Evolutionary conservation across 92 coral and sea anemone species (phyloP).

Genomic region (Palythoa grandiflora): DNA sequence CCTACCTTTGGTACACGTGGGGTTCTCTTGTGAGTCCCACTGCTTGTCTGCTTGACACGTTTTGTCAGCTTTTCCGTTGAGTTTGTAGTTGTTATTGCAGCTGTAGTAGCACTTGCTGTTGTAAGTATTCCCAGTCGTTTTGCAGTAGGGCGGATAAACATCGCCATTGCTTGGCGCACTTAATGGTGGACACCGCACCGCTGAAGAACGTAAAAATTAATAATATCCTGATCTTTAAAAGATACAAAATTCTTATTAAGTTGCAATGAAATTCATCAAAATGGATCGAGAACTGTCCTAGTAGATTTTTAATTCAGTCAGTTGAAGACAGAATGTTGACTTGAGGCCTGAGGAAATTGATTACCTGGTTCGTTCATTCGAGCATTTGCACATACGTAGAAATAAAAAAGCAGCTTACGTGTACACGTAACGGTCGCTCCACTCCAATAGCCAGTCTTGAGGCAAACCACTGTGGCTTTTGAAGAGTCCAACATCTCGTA

Average conservation of each 20-base stretch:
- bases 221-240: too few species aligned
- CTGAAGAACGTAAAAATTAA: conserved; percentile 36
- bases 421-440: conserved; percentile 55
- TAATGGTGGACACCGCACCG: conserved; percentile 76
- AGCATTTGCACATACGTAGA: neutral
- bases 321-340: too few species aligned
- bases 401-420: conserved; percentile 62
- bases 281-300: too few species aligned
- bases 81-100: conserved; percentile 71
- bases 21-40: conserved; percentile 68
- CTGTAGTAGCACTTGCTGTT: conserved; percentile 64
- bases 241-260: too few species aligned
- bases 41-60: conserved; percentile 76
- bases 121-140: conserved; percentile 66
- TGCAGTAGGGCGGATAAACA: conserved; percentile 72
- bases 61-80: conserved; percentile 62
- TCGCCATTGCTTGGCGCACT: conserved; percentile 70
- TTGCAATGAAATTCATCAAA: too few species aligned
- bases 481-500: conserved; percentile 67
- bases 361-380: too few species aligned
- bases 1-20: conserved; percentile 68
- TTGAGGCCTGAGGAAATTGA: too few species aligned
- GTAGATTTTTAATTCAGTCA: too few species aligned
- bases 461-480: conserved; percentile 67
- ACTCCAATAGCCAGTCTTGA: conserved; percentile 83